A percentile compares a stretch with the other conserved stretches of the same genome.
These are phyloP conservation scores for Harpalus rufipes DNA, from an alignment of 2,888 invertebrate species.

Conservation along the genomic window DNA sequence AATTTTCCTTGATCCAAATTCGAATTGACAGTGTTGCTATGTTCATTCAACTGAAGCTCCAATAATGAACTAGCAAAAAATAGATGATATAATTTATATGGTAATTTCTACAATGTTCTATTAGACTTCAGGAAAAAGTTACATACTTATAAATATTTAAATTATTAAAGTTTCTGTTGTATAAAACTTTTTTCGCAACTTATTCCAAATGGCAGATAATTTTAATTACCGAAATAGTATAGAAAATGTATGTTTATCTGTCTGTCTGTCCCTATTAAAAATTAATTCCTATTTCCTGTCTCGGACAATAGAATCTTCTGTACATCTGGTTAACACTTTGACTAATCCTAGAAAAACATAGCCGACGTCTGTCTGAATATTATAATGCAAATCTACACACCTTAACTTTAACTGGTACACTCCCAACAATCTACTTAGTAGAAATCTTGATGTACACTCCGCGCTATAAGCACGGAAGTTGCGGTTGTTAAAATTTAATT, in stretches of 20 bases:
- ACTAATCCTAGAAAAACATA: constrained; percentile 3
- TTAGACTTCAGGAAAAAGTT: background rate
- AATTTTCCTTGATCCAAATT: background rate
- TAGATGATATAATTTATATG: constrained; percentile 37
- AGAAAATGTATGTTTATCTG: background rate
- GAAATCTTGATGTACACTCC: too few relatives aligned
- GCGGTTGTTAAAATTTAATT: constrained; percentile 7
- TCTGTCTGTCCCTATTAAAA: background rate
- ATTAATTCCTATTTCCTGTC: background rate
- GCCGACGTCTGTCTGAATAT: background rate
- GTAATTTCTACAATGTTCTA: background rate
- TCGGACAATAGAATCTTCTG: background rate
- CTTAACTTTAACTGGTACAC: background rate
- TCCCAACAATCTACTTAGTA: background rate
- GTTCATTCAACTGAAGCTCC: background rate
- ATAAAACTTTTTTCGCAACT: too few relatives aligned
- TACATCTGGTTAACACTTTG: background rate
- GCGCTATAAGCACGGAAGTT: background rate
- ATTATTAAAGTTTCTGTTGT: background rate
- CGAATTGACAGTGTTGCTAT: constrained; percentile 6
- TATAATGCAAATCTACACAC: constrained; percentile 27
- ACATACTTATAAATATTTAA: background rate
- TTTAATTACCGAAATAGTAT: background rate
- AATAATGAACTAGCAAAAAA: constrained; percentile 24
- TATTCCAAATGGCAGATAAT: background rate